Evolutionary conservation across 2,888 invertebrate genomes (phyloP).

Genomic region (Patella caerulea): DNA sequence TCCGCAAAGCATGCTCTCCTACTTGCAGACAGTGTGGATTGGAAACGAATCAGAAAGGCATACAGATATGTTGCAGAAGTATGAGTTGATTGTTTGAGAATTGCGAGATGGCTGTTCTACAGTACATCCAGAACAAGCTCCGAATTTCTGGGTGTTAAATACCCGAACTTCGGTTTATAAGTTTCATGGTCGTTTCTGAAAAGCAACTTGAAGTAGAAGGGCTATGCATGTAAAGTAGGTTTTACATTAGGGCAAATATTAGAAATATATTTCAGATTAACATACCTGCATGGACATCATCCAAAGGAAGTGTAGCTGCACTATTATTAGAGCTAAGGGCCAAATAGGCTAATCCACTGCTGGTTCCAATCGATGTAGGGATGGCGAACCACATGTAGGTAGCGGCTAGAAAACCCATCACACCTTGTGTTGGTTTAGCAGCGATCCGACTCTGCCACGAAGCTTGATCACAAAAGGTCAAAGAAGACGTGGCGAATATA

Average conservation of each 20-base stretch:
- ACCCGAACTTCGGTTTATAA: no score
- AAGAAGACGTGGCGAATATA: constrained; percentile 51
- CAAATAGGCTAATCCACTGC: constrained; percentile 61
- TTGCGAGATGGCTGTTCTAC: no score
- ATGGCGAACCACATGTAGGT: constrained; percentile 67
- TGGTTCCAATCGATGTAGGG: constrained; percentile 63
- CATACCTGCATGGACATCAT: constrained; percentile 53
- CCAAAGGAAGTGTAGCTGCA: constrained; percentile 37
- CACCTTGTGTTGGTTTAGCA: constrained; percentile 64
- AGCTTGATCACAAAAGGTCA: constrained; percentile 59
- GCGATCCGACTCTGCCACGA: constrained; percentile 69
- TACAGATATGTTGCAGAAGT: no score
- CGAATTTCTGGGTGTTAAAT: no score
- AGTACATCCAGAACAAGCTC: no score
- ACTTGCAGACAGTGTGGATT: no score
- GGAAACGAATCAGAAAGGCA: no score
- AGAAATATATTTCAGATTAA: not conserved
- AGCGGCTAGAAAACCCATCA: constrained; percentile 64
- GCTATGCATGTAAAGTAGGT: no score
- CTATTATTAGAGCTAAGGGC: constrained; percentile 46
- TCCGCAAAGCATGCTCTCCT: no score
- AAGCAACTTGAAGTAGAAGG: no score
- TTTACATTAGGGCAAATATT: not conserved
- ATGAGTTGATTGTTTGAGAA: no score
- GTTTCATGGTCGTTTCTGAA: no score